A percentile compares a stretch with the other conserved stretches of the same genome.
These are phyloP conservation scores for Amphimallon solstitiale DNA, from an alignment of 2,888 invertebrate species.

Conservation along the genomic window DNA sequence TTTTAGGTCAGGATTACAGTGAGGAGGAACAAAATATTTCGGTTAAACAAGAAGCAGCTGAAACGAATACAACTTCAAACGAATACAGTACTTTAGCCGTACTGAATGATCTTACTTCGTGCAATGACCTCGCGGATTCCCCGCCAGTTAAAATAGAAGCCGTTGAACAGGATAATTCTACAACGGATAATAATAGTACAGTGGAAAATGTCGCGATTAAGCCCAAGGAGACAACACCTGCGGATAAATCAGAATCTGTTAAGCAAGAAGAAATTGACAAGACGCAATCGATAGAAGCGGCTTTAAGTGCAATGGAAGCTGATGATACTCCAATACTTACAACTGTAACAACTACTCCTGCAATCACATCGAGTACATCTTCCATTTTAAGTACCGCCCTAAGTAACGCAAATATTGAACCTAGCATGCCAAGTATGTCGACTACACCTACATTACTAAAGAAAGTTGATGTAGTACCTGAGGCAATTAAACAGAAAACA, in stretches of 20 bases:
- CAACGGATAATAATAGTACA: neutral
- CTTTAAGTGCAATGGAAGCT: constrained; percentile 40
- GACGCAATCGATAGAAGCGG: constrained; percentile 38
- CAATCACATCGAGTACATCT: constrained; percentile 57
- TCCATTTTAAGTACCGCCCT: constrained; percentile 59
- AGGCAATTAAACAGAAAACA: constrained; percentile 58
- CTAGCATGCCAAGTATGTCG: constrained; percentile 33
- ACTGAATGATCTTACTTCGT: constrained; percentile 59
- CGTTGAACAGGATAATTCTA: neutral
- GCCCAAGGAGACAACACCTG: no score
- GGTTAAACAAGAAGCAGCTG: constrained; percentile 33
- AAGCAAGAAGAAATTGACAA: constrained; percentile 27
- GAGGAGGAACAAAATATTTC: constrained; percentile 14
- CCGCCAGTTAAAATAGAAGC: constrained; percentile 35
- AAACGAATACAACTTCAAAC: constrained; percentile 41
- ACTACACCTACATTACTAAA: constrained; percentile 23
- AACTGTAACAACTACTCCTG: constrained; percentile 28
- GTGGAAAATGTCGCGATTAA: neutral
- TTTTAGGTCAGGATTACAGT: constrained; percentile 45
- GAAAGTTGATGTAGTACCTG: constrained; percentile 41
- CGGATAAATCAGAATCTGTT: neutral
- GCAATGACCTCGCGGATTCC: constrained; percentile 58
- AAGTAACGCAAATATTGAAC: constrained; percentile 53
- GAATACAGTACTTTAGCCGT: constrained; percentile 53
- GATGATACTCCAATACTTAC: constrained; percentile 35